Evolutionary conservation across 2,888 invertebrate species (phyloP), one percentile per base, ranked within the genome.

Genomic region (Apodemia duryi): DNA sequence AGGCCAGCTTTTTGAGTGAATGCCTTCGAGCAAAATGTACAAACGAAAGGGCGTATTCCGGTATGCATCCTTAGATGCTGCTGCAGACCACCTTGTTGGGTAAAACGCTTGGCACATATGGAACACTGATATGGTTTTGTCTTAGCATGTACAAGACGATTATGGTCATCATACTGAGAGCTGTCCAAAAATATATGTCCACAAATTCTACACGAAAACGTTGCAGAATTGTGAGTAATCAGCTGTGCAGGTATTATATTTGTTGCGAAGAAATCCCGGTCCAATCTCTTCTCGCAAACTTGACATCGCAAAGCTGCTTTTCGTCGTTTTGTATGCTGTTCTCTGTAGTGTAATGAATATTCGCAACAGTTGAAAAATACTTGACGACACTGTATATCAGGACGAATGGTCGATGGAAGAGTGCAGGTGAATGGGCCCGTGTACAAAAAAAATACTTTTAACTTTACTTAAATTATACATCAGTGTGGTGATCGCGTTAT

Each of bases 51-150:
- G 21, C 88, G 77, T 4, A 90, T 81, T 0, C 91, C 91, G 0
- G 88, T 83, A 63, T 92, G 92, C 86, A 88, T 90, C 13, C 92
- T 77, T 86, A 91, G 86, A 67, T 92, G 92, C 70, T 92, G 92
- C 62, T 89, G 91, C 28, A 92, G 69, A 1, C 91, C 92, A 0
- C 91, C 91, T 69, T 86, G 86, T 67, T 92, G 92, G 0, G 91
- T 88, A 73, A 92, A 92, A 0, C 89, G 80, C 69, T 92, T 92
- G 0, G 80, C 75, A 71, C 92, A 92, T 1, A 91, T 77, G 0
- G 82, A 79, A 67, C 92, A 92, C 52, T 89, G 84, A 68, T 88
- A 83, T 0, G 89, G 91, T 68, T 91, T 91, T 74, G 79, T 79
- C 72, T 91, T 91, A 1, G 84, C 81, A 70, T 92, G 92, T 9